Percentiles rank a stretch among this genome's conserved stretches.
phyloP scores from a whole-genome alignment of 1,140 invertebrate genomes.

The Penaeus japonicus region DNA sequence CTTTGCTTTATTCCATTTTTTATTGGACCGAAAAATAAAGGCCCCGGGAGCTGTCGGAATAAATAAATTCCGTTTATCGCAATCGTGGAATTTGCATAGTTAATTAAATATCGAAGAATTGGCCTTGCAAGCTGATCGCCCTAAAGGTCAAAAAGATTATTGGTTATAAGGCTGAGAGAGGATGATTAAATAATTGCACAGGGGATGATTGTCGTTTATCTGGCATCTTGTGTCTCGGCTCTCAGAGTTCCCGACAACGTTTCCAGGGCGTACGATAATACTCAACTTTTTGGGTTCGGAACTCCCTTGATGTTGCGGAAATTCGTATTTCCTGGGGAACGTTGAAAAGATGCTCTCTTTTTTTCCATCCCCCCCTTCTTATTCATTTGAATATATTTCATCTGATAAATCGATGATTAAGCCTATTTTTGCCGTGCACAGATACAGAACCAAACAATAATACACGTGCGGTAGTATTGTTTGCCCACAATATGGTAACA shows the following conservation, averaged over 20 bases:
- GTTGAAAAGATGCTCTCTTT: too few relatives aligned
- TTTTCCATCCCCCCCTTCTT: too few relatives aligned
- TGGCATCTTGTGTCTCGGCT: constrained; percentile 3
- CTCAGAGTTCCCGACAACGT: not conserved
- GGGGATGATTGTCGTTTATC: not conserved
- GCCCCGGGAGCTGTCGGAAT: too few relatives aligned
- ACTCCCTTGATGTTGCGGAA: not conserved
- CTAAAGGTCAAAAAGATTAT: not conserved
- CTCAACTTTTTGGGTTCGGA: not conserved
- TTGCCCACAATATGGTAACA: constrained; percentile 16
- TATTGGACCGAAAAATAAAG: too few relatives aligned
- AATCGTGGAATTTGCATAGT: too few relatives aligned
- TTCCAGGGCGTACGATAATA: constrained; percentile 6
- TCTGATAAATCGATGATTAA: not conserved
- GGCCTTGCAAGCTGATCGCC: too few relatives aligned
- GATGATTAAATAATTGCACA: constrained; percentile 3
- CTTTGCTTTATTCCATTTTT: too few relatives aligned
- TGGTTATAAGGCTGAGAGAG: not conserved
- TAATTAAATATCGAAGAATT: too few relatives aligned
- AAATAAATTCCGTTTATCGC: too few relatives aligned
- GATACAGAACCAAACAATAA: not conserved
- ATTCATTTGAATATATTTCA: too few relatives aligned
- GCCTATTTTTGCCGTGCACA: not conserved
- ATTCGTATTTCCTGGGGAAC: not conserved
- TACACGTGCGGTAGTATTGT: not conserved